Percentiles rank a stretch among this genome's conserved stretches.
Conservation (phyloP, 2,888 invertebrate genomes). For the Acheta domesticus region DNA sequence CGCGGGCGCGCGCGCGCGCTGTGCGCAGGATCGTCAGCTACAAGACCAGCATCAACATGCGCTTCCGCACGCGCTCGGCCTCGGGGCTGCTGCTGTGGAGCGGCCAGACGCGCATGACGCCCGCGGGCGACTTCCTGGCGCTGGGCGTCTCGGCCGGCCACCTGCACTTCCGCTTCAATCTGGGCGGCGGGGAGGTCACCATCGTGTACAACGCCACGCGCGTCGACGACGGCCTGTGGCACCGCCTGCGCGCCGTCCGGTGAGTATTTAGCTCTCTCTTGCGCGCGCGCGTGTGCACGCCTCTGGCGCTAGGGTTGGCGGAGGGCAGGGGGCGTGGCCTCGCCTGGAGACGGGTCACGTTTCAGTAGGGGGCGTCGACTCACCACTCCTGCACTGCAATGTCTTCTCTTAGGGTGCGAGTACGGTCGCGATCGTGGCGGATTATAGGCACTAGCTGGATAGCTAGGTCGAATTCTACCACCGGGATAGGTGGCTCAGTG, state of each 20-base stretch:
- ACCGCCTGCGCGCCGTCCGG: conserved; percentile 71
- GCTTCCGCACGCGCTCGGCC: conserved; percentile 69
- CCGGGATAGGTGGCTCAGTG: no score
- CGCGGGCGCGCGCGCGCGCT: no score
- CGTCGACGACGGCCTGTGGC: conserved; percentile 88
- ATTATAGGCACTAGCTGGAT: no score
- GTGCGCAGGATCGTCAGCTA: conserved; percentile 69
- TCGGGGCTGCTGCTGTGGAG: conserved; percentile 83
- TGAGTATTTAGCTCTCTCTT: no score
- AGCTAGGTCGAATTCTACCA: no score
- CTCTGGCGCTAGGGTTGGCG: no score
- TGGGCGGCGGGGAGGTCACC: conserved; percentile 82
- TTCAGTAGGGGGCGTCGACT: background rate
- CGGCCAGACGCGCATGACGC: conserved; percentile 60
- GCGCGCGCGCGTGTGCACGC: background rate
- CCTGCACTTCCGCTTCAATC: conserved; percentile 72
- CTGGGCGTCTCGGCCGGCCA: conserved; percentile 78
- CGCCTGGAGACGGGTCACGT: no score
- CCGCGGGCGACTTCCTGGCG: conserved; percentile 72
- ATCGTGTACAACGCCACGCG: conserved; percentile 80
- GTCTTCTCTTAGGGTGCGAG: no score
- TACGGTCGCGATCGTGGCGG: no score
- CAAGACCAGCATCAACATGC: conserved; percentile 82
- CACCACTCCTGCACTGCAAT: no score
- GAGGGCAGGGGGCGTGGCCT: background rate